Evolutionary conservation across 1,140 invertebrate genomes (phyloP).

Genomic region (Drosophila melanica): DNA sequence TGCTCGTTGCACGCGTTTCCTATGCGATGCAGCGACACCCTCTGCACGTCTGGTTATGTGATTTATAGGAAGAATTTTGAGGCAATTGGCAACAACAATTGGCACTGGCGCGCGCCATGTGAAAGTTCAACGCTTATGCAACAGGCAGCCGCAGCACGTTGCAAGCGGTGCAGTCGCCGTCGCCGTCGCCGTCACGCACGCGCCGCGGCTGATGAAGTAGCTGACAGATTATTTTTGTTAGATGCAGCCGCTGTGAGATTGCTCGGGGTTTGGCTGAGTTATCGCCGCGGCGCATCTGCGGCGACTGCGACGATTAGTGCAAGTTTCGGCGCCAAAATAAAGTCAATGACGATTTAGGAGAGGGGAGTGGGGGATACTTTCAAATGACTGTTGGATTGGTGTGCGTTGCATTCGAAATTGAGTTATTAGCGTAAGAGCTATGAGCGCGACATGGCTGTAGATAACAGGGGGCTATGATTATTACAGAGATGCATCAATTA

Average conservation of each 20-base stretch:
- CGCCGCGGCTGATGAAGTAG: constrained; percentile 68
- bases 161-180: constrained; percentile 40
- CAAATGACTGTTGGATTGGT: constrained; percentile 45
- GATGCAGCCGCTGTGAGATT: constrained; percentile 26
- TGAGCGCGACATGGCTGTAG: constrained; percentile 12
- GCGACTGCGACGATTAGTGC: constrained; percentile 48
- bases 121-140: constrained; percentile 73
- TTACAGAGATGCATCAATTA: neutral
- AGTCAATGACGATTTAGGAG: neutral
- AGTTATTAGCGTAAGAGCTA: constrained; percentile 52
- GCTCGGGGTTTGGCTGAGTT: constrained; percentile 34
- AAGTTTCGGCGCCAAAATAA: constrained; percentile 38
- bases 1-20: constrained; percentile 53
- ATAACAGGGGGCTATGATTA: neutral
- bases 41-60: constrained; percentile 53
- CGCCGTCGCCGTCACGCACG: constrained; percentile 60
- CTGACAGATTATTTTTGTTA: constrained; percentile 65
- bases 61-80: constrained; percentile 71
- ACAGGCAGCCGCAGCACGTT: constrained; percentile 28
- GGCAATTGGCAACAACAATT: constrained; percentile 48
- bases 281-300: constrained; percentile 55
- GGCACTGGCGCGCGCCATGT: constrained; percentile 36
- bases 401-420: constrained; percentile 56
- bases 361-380: constrained; percentile 38
- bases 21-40: constrained; percentile 23